These are phyloP conservation scores for Lithobius niger DNA, from an alignment of 1,140 invertebrate genomes.

Conservation along the genomic window DNA sequence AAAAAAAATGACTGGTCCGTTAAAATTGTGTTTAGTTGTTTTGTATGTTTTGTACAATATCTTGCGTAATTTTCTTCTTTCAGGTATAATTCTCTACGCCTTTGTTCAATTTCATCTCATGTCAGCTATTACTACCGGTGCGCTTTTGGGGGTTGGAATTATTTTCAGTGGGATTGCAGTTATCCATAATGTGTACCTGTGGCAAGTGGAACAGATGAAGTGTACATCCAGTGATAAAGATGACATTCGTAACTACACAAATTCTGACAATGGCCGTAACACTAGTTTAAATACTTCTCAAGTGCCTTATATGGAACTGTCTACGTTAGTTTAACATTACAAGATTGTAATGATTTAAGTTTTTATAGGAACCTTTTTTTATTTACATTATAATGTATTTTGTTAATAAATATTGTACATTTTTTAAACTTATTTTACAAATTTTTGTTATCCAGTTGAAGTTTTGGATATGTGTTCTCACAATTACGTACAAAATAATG, in stretches of 20 bases:
- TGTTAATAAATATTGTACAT: too few species aligned
- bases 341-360: too few species aligned
- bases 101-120: conserved; percentile 84
- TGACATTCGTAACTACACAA: background rate
- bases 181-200: conserved; percentile 86
- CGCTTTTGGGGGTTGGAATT: conserved; percentile 74
- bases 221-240: background rate
- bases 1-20: too few species aligned
- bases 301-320: background rate
- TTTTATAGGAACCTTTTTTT: too few species aligned
- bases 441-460: too few species aligned
- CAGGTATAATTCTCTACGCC: conserved; percentile 81
- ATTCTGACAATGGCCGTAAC: background rate
- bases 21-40: too few species aligned
- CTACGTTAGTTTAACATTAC: background rate
- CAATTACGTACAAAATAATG: too few species aligned
- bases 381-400: too few species aligned
- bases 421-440: too few species aligned
- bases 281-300: background rate
- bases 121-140: conserved; percentile 73
- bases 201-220: conserved; percentile 51
- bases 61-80: conserved; percentile 30
- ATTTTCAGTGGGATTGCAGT: conserved; percentile 82
- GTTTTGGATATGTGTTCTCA: too few species aligned
- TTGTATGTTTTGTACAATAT: too few species aligned